Evolutionary conservation across 2,888 invertebrate species (phyloP), one percentile per base, ranked within the genome.

Genomic region (Agonopterix subpropinquella): DNA sequence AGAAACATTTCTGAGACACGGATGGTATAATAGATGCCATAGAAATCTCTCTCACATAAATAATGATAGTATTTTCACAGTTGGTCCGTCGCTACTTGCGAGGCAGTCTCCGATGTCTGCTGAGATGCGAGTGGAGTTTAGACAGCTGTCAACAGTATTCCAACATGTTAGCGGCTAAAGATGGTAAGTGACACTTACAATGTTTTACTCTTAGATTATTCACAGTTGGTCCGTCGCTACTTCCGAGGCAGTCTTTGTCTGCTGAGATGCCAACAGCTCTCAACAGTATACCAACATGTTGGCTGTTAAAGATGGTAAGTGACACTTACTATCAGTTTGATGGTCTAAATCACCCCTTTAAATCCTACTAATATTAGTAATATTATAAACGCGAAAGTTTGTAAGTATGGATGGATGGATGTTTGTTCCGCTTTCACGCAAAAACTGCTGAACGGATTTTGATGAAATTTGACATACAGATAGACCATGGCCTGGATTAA

Each of bases 71-170:
- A n/a, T 46, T 11, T 15, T 8, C 18, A 4, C 70, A 95, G 94
- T 73, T 96, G 61, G 91, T 92, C 0, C 90, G 96, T 43, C 91
- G 95, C 47, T 92, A 95, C 71, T 70, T 95, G 4, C 89, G 96
- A 8, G 93, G 94, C 60, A 90, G 90, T 42, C 87, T 96, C 43
- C 78, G 89, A 0, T 87, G 90, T 44, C 68, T 94, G 11, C 49
- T 52, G 2, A 68, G 83, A 2, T 61, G 65, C 11, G 55, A 61
- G 0, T 88, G 87, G 87, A 64, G 58, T 2, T 35, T 64, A 1
- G 52, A 61, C 0, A 66, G 70, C 11, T 84, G 88, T 45, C 53
- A 64, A 36, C 48, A 58, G 47, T 82, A 77, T 41, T 57, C 77
- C 0, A 60, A 77, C 1, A 73, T 73, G 66, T 58, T 88, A 1